Evolutionary conservation across 2,888 invertebrate species (phyloP), one percentile per base, ranked within the genome.

Genomic region (Cerceris ruficornis): DNA sequence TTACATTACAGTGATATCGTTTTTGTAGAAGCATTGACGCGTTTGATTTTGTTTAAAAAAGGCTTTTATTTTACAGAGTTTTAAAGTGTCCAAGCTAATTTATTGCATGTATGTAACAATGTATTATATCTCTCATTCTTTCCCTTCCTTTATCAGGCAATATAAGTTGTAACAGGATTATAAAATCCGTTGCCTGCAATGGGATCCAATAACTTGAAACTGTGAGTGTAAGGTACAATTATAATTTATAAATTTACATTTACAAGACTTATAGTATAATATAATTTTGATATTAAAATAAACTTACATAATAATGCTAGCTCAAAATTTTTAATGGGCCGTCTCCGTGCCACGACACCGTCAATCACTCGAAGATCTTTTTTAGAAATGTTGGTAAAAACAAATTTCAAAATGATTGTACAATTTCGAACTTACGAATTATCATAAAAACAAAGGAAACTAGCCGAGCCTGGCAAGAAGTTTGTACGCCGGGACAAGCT

Each of bases 161-260:
- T 64, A 65, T 60, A 75, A 43, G 6, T 42, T 42, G 54, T 57
- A 50, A 57, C 55, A 58, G 41, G 17, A 59, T 67, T 14, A 28
- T 57, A 66, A 72, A 58, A 52, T 65, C 17, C 17, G 67, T 17
- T 58, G 69, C 62, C 52, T 70, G 54, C 55, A 65, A 77, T 65
- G 60, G 77, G 78, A 77, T 77, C 64, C 60, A 79, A 79, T 79
- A 72, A 83, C 9, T 72, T 55, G 62, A 77, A 83, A 81, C 72
- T 69, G 43, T 28, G 58, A 87, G 88, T 86, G 86, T 88, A 90
- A 91, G 89, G 71, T 91, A 91, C 89, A 90, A 88, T 89, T 90
- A 90, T 90, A 89, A 91, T 91, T 91, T 91, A 91, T 91, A 90
- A 91, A 91, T 91, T 90, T 91, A 91, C 90, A 91, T 91, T 90